Evolutionary conservation across 1,140 invertebrate species (phyloP).

Genomic region (Drosophila hydei): DNA sequence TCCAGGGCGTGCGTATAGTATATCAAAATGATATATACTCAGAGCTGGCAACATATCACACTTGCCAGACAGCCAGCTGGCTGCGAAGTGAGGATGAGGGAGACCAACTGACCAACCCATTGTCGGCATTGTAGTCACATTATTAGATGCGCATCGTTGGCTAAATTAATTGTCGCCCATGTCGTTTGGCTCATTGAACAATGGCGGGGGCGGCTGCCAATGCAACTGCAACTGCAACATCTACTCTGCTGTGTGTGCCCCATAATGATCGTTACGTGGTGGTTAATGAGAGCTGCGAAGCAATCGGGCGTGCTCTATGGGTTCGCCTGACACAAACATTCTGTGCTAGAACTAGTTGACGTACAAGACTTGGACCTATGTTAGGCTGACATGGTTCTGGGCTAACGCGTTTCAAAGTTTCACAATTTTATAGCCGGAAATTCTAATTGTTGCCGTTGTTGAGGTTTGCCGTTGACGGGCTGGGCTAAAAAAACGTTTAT

Average conservation of each 20-base stretch:
- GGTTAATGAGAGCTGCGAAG: conserved; percentile 51
- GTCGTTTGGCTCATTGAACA: conserved; percentile 70
- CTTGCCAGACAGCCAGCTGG: conserved; percentile 55
- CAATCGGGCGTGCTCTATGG: conserved; percentile 29
- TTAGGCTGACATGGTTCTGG: conserved; percentile 63
- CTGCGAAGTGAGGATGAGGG: conserved; percentile 37
- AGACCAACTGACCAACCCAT: conserved; percentile 45
- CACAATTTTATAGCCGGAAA: conserved; percentile 70
- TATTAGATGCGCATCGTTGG: conserved; percentile 77
- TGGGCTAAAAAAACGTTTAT: conserved; percentile 20
- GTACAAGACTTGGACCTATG: conserved; percentile 28
- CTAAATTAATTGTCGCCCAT: conserved; percentile 74
- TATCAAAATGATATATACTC: conserved; percentile 71
- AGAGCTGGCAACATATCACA: conserved; percentile 59
- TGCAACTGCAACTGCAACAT: conserved; percentile 46
- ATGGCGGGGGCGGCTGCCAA: conserved; percentile 14
- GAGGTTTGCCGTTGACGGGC: conserved; percentile 6
- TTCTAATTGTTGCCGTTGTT: conserved; percentile 67
- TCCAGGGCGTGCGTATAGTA: conserved; percentile 37
- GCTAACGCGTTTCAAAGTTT: conserved; percentile 57
- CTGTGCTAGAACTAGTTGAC: conserved; percentile 18
- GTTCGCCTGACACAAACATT: conserved; percentile 48
- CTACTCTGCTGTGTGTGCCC: conserved; percentile 15
- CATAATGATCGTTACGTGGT: conserved; percentile 57
- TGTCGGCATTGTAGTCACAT: conserved; percentile 78